These are phyloP conservation scores for Spilosoma lubricipeda DNA, from an alignment of 2,888 invertebrate genomes.

Conservation along the genomic window DNA sequence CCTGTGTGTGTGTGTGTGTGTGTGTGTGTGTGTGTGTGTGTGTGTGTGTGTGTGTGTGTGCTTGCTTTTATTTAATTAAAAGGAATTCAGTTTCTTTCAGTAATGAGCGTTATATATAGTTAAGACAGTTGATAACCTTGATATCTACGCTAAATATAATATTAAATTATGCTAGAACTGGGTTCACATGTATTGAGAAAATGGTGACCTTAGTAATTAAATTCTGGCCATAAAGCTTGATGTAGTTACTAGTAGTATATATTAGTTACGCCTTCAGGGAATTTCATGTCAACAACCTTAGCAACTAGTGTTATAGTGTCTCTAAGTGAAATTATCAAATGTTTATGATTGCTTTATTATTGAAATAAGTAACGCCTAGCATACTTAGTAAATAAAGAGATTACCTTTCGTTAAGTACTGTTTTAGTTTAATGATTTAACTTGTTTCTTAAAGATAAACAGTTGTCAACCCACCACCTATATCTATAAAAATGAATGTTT, in stretches of 20 bases:
- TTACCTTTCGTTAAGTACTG: too few relatives aligned
- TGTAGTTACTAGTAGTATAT: not conserved
- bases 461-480: too few relatives aligned
- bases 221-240: not conserved
- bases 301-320: not conserved
- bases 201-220: conserved; percentile 4
- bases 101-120: not conserved
- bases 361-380: too few relatives aligned
- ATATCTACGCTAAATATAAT: not conserved
- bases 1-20: too few relatives aligned
- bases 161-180: not conserved
- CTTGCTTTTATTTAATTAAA: too few relatives aligned
- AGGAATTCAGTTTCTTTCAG: too few relatives aligned
- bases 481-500: too few relatives aligned
- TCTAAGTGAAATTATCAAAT: not conserved
- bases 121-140: conserved; percentile 3
- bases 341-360: not conserved
- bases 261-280: not conserved
- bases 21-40: too few relatives aligned
- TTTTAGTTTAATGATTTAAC: too few relatives aligned
- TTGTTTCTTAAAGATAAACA: too few relatives aligned
- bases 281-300: not conserved
- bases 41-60: too few relatives aligned
- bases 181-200: not conserved
- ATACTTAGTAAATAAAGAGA: too few relatives aligned